Conservation (phyloP, 1,140 invertebrate species). For the Drepana arcuata region DNA sequence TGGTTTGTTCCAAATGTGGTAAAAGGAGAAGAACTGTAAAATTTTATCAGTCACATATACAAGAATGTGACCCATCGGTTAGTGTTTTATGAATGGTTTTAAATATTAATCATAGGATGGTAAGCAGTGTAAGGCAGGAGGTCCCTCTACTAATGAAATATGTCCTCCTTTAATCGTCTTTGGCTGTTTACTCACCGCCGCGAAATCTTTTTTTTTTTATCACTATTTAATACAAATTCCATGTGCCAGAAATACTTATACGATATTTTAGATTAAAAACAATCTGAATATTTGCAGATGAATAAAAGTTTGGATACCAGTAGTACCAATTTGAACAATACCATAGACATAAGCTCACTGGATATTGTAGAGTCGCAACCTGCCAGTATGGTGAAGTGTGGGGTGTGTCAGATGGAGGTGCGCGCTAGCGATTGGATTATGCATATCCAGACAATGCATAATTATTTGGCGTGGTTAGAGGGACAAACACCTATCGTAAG, state of each 20-base stretch:
- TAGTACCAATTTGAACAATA: too few relatives aligned
- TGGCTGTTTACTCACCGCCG: too few relatives aligned
- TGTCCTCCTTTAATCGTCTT: too few relatives aligned
- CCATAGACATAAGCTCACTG: too few relatives aligned
- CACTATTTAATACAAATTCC: too few relatives aligned
- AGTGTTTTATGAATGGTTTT: constrained; percentile 2
- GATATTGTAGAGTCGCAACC: neutral
- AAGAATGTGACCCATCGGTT: constrained; percentile 9
- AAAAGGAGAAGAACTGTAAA: constrained; percentile 13
- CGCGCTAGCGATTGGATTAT: constrained; percentile 37
- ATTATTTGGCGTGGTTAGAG: constrained; percentile 31
- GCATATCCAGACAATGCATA: constrained; percentile 65
- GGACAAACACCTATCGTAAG: constrained; percentile 29
- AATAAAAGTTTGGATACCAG: too few relatives aligned
- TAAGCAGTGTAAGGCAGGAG: neutral
- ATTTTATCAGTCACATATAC: constrained; percentile 11
- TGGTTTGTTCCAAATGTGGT: constrained; percentile 17
- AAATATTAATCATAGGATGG: neutral
- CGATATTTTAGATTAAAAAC: too few relatives aligned
- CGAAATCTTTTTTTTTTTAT: too few relatives aligned
- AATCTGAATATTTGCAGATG: too few relatives aligned
- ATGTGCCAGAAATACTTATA: too few relatives aligned
- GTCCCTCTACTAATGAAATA: too few relatives aligned
- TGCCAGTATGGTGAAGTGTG: constrained; percentile 17
- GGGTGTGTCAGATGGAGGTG: constrained; percentile 31